Conservation (phyloP, 2,888 invertebrate genomes). For the Himalopsyche tibetana region DNA sequence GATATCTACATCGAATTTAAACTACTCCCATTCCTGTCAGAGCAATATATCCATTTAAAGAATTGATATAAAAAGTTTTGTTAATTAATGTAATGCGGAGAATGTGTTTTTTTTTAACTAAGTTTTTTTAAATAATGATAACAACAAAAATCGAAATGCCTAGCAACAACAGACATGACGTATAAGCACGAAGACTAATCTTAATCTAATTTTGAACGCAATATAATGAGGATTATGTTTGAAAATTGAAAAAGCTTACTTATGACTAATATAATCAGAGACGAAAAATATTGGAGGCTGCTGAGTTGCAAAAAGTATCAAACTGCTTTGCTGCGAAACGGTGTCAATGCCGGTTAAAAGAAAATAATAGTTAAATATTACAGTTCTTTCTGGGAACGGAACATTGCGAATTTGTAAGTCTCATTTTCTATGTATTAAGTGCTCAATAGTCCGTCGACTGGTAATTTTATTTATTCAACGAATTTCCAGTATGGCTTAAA, state of each 20-base stretch:
- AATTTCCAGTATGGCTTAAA: too few species aligned
- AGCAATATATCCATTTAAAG: too few species aligned
- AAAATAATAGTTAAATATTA: constrained; percentile 52
- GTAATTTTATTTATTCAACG: too few species aligned
- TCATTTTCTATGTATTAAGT: background rate
- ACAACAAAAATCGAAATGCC: background rate
- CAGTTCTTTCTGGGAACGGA: constrained; percentile 14
- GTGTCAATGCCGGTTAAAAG: constrained; percentile 61
- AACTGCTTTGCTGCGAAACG: constrained; percentile 56
- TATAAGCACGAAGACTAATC: background rate
- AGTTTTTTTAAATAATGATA: too few species aligned
- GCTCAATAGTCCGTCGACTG: too few species aligned
- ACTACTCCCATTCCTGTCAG: too few species aligned
- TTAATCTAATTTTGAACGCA: constrained; percentile 10
- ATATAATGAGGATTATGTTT: background rate
- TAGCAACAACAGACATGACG: background rate
- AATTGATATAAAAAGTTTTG: too few species aligned
- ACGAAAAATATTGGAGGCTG: constrained; percentile 31
- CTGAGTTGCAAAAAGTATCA: constrained; percentile 50
- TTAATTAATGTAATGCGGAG: too few species aligned
- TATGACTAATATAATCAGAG: background rate
- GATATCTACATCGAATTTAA: too few species aligned
- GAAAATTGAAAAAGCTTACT: background rate
- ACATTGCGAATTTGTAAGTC: background rate
- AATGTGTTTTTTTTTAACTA: too few species aligned